Evolutionary conservation across 1,140 invertebrate species (phyloP).

Genomic region (Formica exsecta): DNA sequence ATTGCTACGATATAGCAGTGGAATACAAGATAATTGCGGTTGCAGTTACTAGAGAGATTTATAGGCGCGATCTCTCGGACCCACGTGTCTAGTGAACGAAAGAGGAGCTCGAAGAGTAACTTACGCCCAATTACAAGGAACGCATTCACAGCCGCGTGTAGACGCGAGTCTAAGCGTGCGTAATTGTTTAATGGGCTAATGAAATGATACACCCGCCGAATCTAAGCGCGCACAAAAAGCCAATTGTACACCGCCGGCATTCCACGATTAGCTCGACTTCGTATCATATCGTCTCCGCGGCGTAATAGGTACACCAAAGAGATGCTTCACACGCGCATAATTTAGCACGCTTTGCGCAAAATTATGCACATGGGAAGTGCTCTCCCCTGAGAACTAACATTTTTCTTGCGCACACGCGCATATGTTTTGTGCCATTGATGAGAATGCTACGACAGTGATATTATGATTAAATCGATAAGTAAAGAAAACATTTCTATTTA

Average conservation of each 20-base stretch:
- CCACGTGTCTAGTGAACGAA: conserved; percentile 63
- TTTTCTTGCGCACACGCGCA: conserved; percentile 24
- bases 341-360: conserved; percentile 30
- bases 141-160: conserved; percentile 79
- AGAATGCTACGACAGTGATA: neutral
- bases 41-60: conserved; percentile 1
- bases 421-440: neutral
- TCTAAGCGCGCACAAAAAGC: conserved; percentile 81
- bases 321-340: conserved; percentile 54
- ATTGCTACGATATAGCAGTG: neutral
- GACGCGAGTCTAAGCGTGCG: conserved; percentile 76
- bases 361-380: conserved; percentile 45
- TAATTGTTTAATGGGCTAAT: conserved; percentile 85
- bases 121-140: conserved; percentile 72
- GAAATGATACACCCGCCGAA: conserved; percentile 83
- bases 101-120: conserved; percentile 56
- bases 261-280: conserved; percentile 70
- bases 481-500: neutral
- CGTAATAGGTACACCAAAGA: neutral
- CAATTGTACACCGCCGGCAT: conserved; percentile 76
- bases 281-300: conserved; percentile 13
- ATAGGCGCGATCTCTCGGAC: neutral
- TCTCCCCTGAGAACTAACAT: conserved; percentile 35
- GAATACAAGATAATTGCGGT: neutral
- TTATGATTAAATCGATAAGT: neutral